Percentiles rank a stretch among this genome's conserved stretches.
These are phyloP conservation scores for Andrena cerasifolii DNA, from an alignment of 1,140 invertebrate species.

Conservation along the genomic window DNA sequence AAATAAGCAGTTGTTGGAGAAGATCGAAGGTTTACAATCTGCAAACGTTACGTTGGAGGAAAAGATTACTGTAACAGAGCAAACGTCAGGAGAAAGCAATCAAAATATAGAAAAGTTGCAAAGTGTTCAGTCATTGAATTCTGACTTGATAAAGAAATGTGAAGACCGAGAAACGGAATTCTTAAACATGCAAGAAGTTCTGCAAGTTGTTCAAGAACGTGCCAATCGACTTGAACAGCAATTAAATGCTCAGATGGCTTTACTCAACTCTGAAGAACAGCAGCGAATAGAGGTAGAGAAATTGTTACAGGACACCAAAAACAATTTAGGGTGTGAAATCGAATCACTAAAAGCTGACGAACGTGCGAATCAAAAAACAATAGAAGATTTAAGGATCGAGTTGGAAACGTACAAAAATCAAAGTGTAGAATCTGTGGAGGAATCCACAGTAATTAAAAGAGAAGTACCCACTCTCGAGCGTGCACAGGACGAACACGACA, in stretches of 20 bases:
- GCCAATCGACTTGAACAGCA: slow-evolving; percentile 19
- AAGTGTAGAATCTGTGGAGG: slow-evolving; percentile 75
- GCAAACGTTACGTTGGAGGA: slow-evolving; percentile 76
- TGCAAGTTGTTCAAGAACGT: slow-evolving; percentile 51
- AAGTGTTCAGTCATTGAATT: slow-evolving; percentile 23
- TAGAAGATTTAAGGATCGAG: slow-evolving; percentile 71
- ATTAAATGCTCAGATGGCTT: slow-evolving; percentile 13
- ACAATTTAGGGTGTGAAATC: slow-evolving; percentile 60
- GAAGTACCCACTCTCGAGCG: slow-evolving; percentile 17
- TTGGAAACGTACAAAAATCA: slow-evolving; percentile 75
- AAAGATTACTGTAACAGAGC: slow-evolving; percentile 74
- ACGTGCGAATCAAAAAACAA: slow-evolving; percentile 35
- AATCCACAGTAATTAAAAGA: slow-evolving; percentile 69
- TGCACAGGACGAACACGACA: slow-evolving; percentile 48
- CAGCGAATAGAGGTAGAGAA: slow-evolving; percentile 35
- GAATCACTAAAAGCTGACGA: slow-evolving; percentile 49
- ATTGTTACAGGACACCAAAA: slow-evolving; percentile 40
- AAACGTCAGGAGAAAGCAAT: slow-evolving; percentile 58
- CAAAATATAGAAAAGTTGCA: slow-evolving; percentile 6
- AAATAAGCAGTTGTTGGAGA: slow-evolving; percentile 83
- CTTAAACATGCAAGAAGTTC: slow-evolving; percentile 27
- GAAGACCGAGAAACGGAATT: slow-evolving; percentile 61
- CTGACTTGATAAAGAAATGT: slow-evolving; percentile 48
- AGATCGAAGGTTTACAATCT: slow-evolving; percentile 79
- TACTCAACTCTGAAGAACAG: slow-evolving; percentile 41